Base-by-base conservation (phyloP, 2,888 invertebrate species). In the Drosophila mettleri region DNA sequence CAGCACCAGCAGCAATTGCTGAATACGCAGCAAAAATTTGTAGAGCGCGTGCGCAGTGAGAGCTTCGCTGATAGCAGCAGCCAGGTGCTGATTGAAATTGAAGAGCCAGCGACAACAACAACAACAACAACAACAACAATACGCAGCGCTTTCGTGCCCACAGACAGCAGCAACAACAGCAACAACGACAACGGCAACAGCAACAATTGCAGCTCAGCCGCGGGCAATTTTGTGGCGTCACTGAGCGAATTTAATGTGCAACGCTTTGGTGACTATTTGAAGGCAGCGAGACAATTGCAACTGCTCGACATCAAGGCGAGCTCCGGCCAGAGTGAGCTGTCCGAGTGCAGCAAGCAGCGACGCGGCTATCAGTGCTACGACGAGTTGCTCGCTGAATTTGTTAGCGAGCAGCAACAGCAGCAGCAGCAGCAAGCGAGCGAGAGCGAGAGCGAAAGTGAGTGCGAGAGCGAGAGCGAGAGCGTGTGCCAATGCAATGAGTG, bases 241-340 rank as follows among this genome's bases (percentile, higher is more conserved):
- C 70, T 84, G 10, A 84, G 86, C 48, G 91, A 91, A 73, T 91
- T 91, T 68, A 91, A 91, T 89, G 91, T 89, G 55, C 90, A 89
- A 57, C 86, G 89, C 12, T 86, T 91, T 31, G 80, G 83, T 66
- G 86, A 89, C 52, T 89, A 78, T 74, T 31, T 83, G 31, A 78
- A 62, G 24, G 82, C 77, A 20, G 86, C 87, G 14, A 64, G 81
- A 29, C 88, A 87, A 41, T 51, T 80, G 39, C 86, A 85, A 52
- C 38, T 78, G 59, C 64, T 81, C 6, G 83, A 86, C 20, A 70
- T 48, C 36, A 74, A 27, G n/a, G 43, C 43, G 43, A 45, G 10
- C 5, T 10, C 43, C 0, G 24, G 10, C 10, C 43, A 9, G n/a
- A 24, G 9, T 43, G 43, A 43, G 39, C 39, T 39, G 39, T 1